These are phyloP conservation scores for Athetis lepigone DNA, from an alignment of 2,888 invertebrate species.

Conservation along the genomic window DNA sequence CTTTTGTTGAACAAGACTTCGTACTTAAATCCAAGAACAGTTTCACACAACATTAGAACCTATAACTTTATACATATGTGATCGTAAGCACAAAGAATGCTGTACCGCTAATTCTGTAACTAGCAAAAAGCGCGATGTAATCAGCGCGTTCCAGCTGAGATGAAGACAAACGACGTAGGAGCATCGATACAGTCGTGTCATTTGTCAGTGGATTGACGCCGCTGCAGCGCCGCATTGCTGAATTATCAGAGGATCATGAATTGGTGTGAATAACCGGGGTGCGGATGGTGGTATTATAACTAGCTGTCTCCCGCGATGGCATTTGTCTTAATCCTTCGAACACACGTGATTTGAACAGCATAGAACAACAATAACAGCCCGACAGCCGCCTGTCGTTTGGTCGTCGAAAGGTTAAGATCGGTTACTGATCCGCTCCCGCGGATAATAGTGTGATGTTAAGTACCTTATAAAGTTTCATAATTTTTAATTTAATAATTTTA, in stretches of 20 bases:
- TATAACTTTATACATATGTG: slow-evolving; percentile 30
- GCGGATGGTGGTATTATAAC: not conserved
- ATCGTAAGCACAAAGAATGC: slow-evolving; percentile 62
- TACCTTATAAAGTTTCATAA: too few relatives aligned
- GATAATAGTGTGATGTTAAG: too few relatives aligned
- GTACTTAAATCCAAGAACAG: slow-evolving; percentile 25
- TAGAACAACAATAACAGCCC: too few relatives aligned
- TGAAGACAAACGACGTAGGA: slow-evolving; percentile 71
- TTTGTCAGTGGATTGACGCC: slow-evolving; percentile 53
- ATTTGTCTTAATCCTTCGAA: too few relatives aligned
- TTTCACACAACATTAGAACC: slow-evolving; percentile 28
- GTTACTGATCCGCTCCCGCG: too few relatives aligned
- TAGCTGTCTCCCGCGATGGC: too few relatives aligned
- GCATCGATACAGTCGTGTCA: slow-evolving; percentile 65
- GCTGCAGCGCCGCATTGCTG: slow-evolving; percentile 25
- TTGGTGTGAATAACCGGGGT: slow-evolving; percentile 31
- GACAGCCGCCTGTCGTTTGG: too few relatives aligned
- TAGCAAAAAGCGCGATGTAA: slow-evolving; percentile 74
- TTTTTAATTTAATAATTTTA: too few relatives aligned
- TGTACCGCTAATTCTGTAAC: slow-evolving; percentile 63
- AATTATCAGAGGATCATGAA: slow-evolving; percentile 28
- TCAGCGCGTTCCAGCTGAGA: slow-evolving; percentile 67
- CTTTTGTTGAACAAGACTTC: not conserved
- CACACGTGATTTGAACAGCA: too few relatives aligned
- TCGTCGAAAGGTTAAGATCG: too few relatives aligned